Percentiles rank a stretch among this genome's conserved stretches.
phyloP scores from a whole-genome alignment of 2,888 invertebrate genomes.

The Dolichopus griseipennis region DNA sequence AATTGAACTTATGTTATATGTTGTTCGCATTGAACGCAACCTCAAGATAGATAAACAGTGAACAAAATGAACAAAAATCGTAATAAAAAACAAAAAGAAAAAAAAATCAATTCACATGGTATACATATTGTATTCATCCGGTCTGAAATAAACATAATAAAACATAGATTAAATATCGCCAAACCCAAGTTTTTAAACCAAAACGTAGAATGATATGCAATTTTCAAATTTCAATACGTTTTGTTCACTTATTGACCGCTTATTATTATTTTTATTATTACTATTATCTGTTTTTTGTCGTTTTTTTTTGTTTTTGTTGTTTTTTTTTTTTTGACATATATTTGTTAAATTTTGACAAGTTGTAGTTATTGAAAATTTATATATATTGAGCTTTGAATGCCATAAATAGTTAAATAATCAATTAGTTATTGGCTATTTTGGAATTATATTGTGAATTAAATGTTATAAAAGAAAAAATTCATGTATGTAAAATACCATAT shows the following conservation, averaged over 20 bases:
- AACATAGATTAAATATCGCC: neutral
- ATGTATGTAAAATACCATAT: too few species aligned
- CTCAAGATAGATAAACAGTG: neutral
- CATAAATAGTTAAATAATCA: slow-evolving; percentile 11
- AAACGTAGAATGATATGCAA: too few species aligned
- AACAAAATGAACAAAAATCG: neutral
- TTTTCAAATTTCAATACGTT: too few species aligned
- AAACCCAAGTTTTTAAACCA: too few species aligned
- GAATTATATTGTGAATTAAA: neutral
- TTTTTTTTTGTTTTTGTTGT: neutral
- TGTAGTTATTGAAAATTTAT: slow-evolving; percentile 6
- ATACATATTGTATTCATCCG: neutral
- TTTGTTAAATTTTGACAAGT: slow-evolving; percentile 6
- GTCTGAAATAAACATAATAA: neutral
- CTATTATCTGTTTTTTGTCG: too few species aligned
- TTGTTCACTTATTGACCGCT: neutral
- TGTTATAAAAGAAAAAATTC: too few species aligned
- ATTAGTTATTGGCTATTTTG: slow-evolving; percentile 7
- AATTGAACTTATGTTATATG: neutral
- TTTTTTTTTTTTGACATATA: slow-evolving; percentile 1
- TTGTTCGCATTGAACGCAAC: slow-evolving; percentile 1
- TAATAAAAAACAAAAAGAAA: too few species aligned
- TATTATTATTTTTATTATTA: neutral
- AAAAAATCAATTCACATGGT: neutral
- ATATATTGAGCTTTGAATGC: neutral